Evolutionary conservation across 2,888 invertebrate species (phyloP).

Genomic region (Peribatodes rhomboidaria): DNA sequence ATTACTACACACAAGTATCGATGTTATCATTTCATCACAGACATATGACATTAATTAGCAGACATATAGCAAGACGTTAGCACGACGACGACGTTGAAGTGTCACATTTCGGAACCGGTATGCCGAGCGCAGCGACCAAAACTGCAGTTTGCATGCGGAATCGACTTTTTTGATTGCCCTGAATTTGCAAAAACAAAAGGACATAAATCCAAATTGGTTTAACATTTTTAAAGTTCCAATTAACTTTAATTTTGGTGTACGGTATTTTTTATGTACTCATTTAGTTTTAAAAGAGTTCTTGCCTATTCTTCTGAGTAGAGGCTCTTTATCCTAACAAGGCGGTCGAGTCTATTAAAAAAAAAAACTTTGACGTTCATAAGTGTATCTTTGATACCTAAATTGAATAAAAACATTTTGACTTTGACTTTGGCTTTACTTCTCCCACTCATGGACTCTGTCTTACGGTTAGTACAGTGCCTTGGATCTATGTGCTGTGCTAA

Average conservation of each 20-base stretch:
- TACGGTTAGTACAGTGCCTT: too few relatives aligned
- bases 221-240: background rate
- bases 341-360: too few relatives aligned
- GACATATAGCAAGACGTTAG: slow-evolving; percentile 11
- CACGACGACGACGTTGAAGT: slow-evolving; percentile 35
- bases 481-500: too few relatives aligned
- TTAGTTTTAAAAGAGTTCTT: background rate
- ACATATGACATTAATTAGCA: slow-evolving; percentile 13
- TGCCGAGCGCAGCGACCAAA: slow-evolving; percentile 46
- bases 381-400: too few relatives aligned
- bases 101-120: slow-evolving; percentile 55
- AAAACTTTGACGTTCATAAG: too few relatives aligned
- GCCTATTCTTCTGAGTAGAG: too few relatives aligned
- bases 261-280: background rate
- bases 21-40: slow-evolving; percentile 20
- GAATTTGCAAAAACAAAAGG: slow-evolving; percentile 28
- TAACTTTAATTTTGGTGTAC: background rate
- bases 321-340: too few relatives aligned
- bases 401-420: too few relatives aligned
- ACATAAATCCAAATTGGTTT: slow-evolving; percentile 3
- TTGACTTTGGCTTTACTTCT: too few relatives aligned
- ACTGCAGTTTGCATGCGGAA: slow-evolving; percentile 42
- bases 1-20: slow-evolving; percentile 9
- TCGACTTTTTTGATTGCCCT: slow-evolving; percentile 18
- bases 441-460: too few relatives aligned